Evolutionary conservation across 2,888 invertebrate genomes (phyloP), one percentile per base, ranked within the genome.

Genomic region (Dynastes maya): DNA sequence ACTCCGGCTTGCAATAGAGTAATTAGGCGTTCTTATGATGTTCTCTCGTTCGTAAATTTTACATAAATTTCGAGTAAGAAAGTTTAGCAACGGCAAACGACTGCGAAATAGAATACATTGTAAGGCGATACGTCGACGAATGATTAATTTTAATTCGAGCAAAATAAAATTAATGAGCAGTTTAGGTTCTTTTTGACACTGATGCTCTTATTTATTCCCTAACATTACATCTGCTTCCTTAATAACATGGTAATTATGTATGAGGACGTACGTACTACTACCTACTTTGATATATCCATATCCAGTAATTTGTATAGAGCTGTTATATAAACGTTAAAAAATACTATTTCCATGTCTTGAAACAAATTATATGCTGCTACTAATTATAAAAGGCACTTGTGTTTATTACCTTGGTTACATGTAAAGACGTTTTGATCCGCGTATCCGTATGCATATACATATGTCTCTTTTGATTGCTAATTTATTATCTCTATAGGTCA

Each of bases 1-100:
- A 61, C 77, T 79, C 80, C 80, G 64, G 78, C 74, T 76, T 78
- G 82, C 79, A 81, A 80, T 80, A 72, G 79, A 81, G 80, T 81
- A 81, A 82, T 81, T 82, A 80, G 80, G 82, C 79, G 79, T 81
- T 78, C 80, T 81, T 81, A 78, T 81, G 80, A 80, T 79, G 78
- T 79, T 80, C 80, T 67, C 78, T 80, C 79, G 71, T 78, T 67
- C 75, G 80, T 78, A 53, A 78, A 78, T 78, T 72, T 78, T 78
- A 72, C 74, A 78, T 78, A 72, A 77, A 77, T 68, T 68, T 77
- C 68, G 45, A 61, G 40, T 74, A 74, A 74, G 72, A 74, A 74
- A 74, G 72, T 74, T 74, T 74, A 74, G 72, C 45, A 27, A 74
- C 72, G 63, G 72, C 61, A 74, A 74, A 74, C 45, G 76, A 53